Percentiles rank a stretch among this genome's conserved stretches.
These are phyloP conservation scores for Paradoxurus hermaphroditus DNA, from an alignment of 2,113 vertebrate genomes.

Conservation along the genomic window DNA sequence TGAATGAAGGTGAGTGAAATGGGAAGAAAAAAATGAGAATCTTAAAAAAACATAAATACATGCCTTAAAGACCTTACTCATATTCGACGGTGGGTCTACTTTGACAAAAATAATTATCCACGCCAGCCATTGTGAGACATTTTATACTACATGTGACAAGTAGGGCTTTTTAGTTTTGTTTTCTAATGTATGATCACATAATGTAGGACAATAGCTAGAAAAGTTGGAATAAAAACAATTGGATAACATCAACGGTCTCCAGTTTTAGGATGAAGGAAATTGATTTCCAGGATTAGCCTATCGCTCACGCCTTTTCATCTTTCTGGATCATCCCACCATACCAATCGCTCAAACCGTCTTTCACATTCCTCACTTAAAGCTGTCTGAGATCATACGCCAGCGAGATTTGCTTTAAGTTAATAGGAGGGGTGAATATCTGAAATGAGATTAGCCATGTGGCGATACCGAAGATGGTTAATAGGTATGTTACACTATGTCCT, in stretches of 20 bases:
- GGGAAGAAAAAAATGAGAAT: not conserved
- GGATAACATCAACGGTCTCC: not conserved
- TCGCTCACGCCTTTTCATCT: not conserved
- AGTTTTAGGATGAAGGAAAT: not conserved
- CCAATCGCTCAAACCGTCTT: not conserved
- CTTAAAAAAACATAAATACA: not conserved
- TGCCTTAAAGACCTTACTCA: not conserved
- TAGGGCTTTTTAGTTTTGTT: not conserved
- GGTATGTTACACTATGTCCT: not conserved
- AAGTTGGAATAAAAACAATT: constrained; percentile 31
- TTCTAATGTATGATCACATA: not conserved
- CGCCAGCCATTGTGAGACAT: not conserved
- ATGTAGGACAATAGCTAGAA: not conserved
- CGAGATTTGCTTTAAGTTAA: not conserved
- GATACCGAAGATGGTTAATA: not conserved
- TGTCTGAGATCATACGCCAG: not conserved
- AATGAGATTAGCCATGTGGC: not conserved
- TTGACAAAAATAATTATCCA: not conserved
- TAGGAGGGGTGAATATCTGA: not conserved
- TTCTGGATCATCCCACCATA: not conserved
- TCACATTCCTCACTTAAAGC: not conserved
- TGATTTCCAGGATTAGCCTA: not conserved
- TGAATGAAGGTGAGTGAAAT: not conserved
- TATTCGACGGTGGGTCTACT: not conserved
- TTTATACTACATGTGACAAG: not conserved